Conservation (phyloP, 2,797 vertebrate genomes). For the Gephyroberyx darwinii region DNA sequence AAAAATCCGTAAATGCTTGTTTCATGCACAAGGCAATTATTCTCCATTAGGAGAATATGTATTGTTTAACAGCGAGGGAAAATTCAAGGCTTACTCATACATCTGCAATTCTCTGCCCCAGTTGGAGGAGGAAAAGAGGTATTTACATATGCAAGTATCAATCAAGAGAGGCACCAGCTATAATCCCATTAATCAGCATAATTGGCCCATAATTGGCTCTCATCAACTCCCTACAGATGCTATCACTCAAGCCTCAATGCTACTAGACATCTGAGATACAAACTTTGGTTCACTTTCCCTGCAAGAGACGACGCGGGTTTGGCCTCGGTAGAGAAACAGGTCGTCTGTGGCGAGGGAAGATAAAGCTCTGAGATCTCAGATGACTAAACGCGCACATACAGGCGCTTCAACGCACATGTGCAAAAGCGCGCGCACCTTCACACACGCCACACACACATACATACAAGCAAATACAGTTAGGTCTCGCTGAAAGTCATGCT, state of each 20-base stretch:
- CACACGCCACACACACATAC: neutral
- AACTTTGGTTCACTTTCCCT: slow-evolving; percentile 33
- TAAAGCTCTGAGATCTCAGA: neutral
- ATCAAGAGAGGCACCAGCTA: slow-evolving; percentile 59
- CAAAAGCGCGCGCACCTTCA: neutral
- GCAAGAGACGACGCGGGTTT: slow-evolving; percentile 33
- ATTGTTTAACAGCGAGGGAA: slow-evolving; percentile 7
- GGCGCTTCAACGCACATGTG: neutral
- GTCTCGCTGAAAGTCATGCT: neutral
- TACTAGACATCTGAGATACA: slow-evolving; percentile 38
- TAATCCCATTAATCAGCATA: slow-evolving; percentile 79
- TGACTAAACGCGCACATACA: slow-evolving; percentile 1
- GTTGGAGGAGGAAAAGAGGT: slow-evolving; percentile 47
- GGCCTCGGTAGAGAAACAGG: slow-evolving; percentile 5
- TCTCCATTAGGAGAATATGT: slow-evolving; percentile 23
- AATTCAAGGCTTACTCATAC: slow-evolving; percentile 15
- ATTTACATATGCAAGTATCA: slow-evolving; percentile 61
- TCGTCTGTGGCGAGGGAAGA: too few relatives aligned
- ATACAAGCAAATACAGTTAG: neutral
- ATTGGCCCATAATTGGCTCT: slow-evolving; percentile 74
- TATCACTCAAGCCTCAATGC: slow-evolving; percentile 65
- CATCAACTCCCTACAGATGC: slow-evolving; percentile 71
- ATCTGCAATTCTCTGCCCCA: slow-evolving; percentile 12
- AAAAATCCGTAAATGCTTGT: slow-evolving; percentile 8
- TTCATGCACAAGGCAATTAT: slow-evolving; percentile 1